A percentile compares a stretch with the other conserved stretches of the same genome.
These are phyloP conservation scores for Neotragus moschatus DNA, from an alignment of 2,113 vertebrate genomes.

Conservation along the genomic window DNA sequence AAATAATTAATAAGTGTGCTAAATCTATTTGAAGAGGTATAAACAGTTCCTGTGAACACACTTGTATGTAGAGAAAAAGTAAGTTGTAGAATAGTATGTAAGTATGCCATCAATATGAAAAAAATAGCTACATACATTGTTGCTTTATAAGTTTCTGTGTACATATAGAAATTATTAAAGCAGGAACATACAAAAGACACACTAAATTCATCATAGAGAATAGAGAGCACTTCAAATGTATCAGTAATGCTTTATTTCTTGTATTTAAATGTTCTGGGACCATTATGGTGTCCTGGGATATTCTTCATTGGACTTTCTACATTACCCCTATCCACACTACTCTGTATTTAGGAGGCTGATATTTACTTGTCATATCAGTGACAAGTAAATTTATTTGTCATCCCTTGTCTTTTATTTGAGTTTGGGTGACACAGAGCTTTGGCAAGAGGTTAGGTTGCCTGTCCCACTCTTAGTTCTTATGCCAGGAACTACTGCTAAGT, in stretches of 20 bases:
- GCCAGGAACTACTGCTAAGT: too few species aligned
- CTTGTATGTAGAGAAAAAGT: not conserved
- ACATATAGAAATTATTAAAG: not conserved
- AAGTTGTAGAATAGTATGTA: not conserved
- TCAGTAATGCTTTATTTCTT: not conserved
- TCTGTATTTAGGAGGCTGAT: not conserved
- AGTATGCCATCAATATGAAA: not conserved
- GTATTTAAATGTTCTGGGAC: not conserved
- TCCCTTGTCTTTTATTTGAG: not conserved
- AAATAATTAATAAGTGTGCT: not conserved
- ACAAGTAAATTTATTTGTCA: not conserved
- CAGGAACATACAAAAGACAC: not conserved
- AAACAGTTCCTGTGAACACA: not conserved
- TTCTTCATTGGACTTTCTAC: not conserved
- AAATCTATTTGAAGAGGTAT: not conserved
- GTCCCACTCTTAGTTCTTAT: not conserved
- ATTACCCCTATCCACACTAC: not conserved
- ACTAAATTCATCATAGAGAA: not conserved
- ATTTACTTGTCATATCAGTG: not conserved
- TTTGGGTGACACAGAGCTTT: not conserved
- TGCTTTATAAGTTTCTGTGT: not conserved
- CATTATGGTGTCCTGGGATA: not conserved
- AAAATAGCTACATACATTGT: not conserved
- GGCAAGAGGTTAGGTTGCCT: not conserved
- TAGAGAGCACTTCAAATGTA: fast-evolving